phyloP scores from a whole-genome alignment of 2,113 vertebrate species.

The Lonchura striata region DNA sequence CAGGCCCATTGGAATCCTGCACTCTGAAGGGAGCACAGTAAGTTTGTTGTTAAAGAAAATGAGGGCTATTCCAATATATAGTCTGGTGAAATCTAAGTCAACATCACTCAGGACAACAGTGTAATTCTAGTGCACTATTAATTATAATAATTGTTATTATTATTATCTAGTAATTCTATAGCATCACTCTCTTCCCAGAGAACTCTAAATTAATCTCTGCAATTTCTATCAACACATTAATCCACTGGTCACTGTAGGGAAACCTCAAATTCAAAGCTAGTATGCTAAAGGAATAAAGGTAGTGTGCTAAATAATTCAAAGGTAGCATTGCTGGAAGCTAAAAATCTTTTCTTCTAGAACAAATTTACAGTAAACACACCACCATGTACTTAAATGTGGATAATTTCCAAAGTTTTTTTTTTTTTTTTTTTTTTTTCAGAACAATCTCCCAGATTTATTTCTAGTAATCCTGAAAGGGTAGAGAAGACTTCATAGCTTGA shows the following conservation, averaged over 20 bases:
- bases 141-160: neutral
- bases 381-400: neutral
- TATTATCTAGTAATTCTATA: neutral
- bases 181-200: neutral
- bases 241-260: neutral
- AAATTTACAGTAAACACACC: neutral
- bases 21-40: constrained; percentile 71
- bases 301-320: neutral
- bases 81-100: neutral
- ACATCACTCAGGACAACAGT: neutral
- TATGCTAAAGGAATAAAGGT: neutral
- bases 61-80: neutral
- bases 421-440: neutral
- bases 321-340: neutral
- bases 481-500: neutral
- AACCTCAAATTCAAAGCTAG: neutral
- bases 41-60: neutral
- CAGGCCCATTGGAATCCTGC: constrained; percentile 86
- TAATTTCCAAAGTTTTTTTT: neutral
- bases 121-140: neutral
- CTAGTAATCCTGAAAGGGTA: neutral
- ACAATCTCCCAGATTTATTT: neutral
- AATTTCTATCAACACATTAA: neutral
- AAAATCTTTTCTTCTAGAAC: neutral
- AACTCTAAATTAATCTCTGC: neutral